Evolutionary conservation across 2,113 vertebrate species (phyloP).

Genomic region (Cyanoliseus patagonus): DNA sequence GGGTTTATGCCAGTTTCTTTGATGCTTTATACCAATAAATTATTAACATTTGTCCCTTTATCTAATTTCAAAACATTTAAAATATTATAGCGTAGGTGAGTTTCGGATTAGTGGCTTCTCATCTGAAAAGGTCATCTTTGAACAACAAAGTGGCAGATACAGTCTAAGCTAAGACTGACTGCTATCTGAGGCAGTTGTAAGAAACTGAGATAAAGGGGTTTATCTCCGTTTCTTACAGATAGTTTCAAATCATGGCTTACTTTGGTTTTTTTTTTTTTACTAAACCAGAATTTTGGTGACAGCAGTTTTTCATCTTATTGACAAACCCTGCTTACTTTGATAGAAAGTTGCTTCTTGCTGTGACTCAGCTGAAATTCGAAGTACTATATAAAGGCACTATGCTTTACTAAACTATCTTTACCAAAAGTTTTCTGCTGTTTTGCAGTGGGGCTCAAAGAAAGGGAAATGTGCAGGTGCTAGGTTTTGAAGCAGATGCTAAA

Average conservation of each 20-base stretch:
- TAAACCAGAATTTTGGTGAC: neutral
- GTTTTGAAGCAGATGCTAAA: neutral
- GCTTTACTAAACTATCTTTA: neutral
- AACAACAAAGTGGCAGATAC: neutral
- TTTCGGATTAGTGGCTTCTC: neutral
- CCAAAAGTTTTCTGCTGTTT: neutral
- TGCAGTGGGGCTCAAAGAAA: neutral
- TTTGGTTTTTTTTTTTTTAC: neutral
- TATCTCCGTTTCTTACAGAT: neutral
- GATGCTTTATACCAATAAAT: neutral
- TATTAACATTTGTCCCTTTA: neutral
- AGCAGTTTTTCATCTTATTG: neutral
- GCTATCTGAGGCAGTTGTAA: neutral
- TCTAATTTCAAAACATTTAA: neutral
- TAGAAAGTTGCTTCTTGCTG: neutral
- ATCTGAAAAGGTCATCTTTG: neutral
- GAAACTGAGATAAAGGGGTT: neutral
- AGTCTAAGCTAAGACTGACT: neutral
- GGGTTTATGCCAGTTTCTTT: neutral
- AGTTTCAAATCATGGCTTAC: neutral
- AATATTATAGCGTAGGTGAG: neutral
- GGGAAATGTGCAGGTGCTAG: neutral
- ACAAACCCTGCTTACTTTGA: neutral
- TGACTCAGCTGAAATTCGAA: neutral
- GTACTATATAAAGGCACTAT: neutral